A percentile compares a stretch with the other conserved stretches of the same genome.
Conservation (phyloP, 2,113 vertebrate genomes). For the Cololabis saira region DNA sequence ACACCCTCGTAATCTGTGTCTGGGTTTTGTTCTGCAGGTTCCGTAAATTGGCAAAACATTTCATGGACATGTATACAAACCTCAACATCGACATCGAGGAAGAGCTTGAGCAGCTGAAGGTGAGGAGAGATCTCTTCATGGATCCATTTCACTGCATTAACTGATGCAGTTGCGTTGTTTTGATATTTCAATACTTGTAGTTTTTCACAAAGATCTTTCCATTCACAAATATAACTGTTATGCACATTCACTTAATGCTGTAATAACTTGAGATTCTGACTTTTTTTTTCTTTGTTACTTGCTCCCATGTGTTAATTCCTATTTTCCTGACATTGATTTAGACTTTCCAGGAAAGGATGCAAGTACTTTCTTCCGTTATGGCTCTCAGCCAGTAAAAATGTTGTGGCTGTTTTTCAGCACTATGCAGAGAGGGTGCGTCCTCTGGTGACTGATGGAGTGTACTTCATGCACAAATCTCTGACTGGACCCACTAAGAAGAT, state of each 20-base stretch:
- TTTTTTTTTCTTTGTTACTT: too few relatives aligned
- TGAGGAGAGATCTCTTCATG: conserved; percentile 49
- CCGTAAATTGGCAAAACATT: conserved; percentile 80
- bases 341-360: too few relatives aligned
- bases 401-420: conserved; percentile 39
- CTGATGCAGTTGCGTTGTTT: not conserved
- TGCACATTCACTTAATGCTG: too few relatives aligned
- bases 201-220: too few relatives aligned
- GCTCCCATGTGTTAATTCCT: too few relatives aligned
- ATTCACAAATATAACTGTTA: too few relatives aligned
- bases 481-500: conserved; percentile 86
- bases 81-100: conserved; percentile 78
- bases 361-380: not conserved
- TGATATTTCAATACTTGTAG: not conserved
- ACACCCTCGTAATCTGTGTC: not conserved
- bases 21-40: conserved; percentile 63
- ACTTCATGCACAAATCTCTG: conserved; percentile 86
- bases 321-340: too few relatives aligned
- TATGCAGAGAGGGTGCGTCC: conserved; percentile 79
- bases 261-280: too few relatives aligned
- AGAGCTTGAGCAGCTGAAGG: conserved; percentile 84
- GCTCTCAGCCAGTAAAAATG: not conserved
- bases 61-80: conserved; percentile 81
- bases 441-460: conserved; percentile 85
- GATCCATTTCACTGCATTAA: not conserved